Base-by-base conservation (phyloP, 2,888 invertebrate species). In the Folsomia candida region DNA sequence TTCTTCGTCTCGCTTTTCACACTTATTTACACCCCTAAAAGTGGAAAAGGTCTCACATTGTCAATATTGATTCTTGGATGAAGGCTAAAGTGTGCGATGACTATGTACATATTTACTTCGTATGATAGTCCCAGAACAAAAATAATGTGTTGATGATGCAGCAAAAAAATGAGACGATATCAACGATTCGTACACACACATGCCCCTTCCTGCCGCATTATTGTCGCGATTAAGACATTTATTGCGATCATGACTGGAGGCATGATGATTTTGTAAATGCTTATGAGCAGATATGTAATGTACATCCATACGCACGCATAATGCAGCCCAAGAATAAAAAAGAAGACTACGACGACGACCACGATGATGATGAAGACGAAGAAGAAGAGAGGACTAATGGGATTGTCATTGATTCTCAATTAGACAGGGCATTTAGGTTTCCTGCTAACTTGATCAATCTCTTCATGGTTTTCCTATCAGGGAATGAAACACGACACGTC, bases 371-470 rank as follows among this genome's bases (percentile, higher is more conserved):
- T 47, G 47, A 9, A 18, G 9, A 9, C 47, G 9, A 9, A 18
- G 47, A 18, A 25, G 18, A 4, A 59, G 2, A 22, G 62, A 51
- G 26, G 37, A 26, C 71, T 74, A 74, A 74, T 74, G 74, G 69
- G 68, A 59, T 24, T 59, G 51, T 61, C 69, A 74, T 71, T 71
- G 74, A 74, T 74, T 74, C 74, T 74, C 71, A 74, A 74, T 74
- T 74, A 74, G 68, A 69, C 63, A 59, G 62, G 26, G 71, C 62
- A 61, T 66, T 66, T 67, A 70, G 59, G 62, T 68, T 47, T 61
- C 47, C 59, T 61, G 61, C 27, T 61, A 28, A 26, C 61, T 61
- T 28, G 27, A n/a, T 61, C 61, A 26, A 61, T 61, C 61, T 28
- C 26, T 61, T 29, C 22, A 2, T 59, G 14, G 18, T n/a, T n/a